A percentile compares a stretch with the other conserved stretches of the same genome.
Evolutionary conservation across 2,797 vertebrate species (phyloP).

Genomic region (Siniperca undulata): DNA sequence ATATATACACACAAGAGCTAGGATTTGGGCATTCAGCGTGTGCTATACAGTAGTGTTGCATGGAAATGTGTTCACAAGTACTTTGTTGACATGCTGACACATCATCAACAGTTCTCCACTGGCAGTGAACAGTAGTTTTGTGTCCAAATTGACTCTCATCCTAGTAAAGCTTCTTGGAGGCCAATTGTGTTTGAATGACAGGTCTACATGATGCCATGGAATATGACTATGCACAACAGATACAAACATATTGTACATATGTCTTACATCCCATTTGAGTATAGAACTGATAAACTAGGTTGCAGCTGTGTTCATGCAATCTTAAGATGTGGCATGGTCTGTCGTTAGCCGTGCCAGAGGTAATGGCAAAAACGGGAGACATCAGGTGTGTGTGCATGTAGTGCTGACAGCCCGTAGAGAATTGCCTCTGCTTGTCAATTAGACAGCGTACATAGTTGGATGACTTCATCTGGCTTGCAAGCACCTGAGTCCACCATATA

Average conservation of each 20-base stretch:
- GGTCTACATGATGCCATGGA: constrained; percentile 1
- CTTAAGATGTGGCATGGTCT: constrained; percentile 57
- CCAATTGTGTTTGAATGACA: constrained; percentile 40
- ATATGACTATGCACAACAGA: constrained; percentile 7
- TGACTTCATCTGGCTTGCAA: constrained; percentile 78
- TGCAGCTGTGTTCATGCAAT: constrained; percentile 55
- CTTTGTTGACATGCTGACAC: constrained; percentile 33
- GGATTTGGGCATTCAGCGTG: constrained; percentile 27
- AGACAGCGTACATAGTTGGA: constrained; percentile 68
- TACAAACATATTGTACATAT: constrained; percentile 4
- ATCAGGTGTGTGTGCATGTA: constrained; percentile 76
- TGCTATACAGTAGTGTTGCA: constrained; percentile 1
- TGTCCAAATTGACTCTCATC: constrained; percentile 33
- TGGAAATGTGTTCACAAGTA: constrained; percentile 37
- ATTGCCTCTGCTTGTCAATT: constrained; percentile 82
- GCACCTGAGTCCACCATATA: constrained; percentile 78
- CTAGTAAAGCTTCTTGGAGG: constrained; percentile 10
- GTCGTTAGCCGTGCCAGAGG: constrained; percentile 52
- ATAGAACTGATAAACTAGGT: constrained; percentile 37
- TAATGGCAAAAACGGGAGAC: constrained; percentile 66
- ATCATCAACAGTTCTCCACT: constrained; percentile 36
- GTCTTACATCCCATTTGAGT: constrained; percentile 16
- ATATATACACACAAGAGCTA: constrained; percentile 17
- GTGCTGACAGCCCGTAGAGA: constrained; percentile 70
- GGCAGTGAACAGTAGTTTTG: constrained; percentile 40